Base-by-base conservation (phyloP, 2,797 vertebrate species). In the Clarias laeviceps region DNA sequence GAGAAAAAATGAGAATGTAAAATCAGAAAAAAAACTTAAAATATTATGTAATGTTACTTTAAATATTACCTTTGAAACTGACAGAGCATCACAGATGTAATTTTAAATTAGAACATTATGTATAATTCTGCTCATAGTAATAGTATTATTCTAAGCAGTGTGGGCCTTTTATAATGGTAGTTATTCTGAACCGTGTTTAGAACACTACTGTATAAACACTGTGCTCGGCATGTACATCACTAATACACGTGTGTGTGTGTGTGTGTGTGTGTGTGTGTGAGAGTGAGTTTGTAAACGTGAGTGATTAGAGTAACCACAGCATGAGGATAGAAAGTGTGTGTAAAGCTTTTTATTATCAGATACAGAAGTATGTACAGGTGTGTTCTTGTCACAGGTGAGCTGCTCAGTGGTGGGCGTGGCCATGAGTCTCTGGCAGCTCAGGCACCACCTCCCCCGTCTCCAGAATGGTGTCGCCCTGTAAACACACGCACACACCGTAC, bases 401-500 rank as follows among this genome's bases (percentile, higher is more conserved):
- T 93, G 93, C 91, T 95, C 91, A 97, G 82, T 97, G 96, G 92
- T 97, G 96, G 65, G 91, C 89, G 82, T 95, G 94, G 57, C 62
- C 89, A 82, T 94, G 95, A 84, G 90, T 82, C 79, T 93, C 91
- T 57, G 95, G 95, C 80, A 97, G 88, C 89, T 94, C 93, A 88
- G 96, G 95, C 92, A 97, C 73, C 91, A 96, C 92, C 93, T 97
- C 96, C 32, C 96, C 96, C 0, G 97, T 97, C 92, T 98, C 97
- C 92, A 95, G n/a, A 91, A 97, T 92, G 77, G 70, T 93, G 92
- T 98, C 97, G 87, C 97, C 97, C 97, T 98, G 82, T 91, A 89
- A 76, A 93, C 85, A 89, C 32, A 88, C 37, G 83, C 77, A 70
- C 24, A 12, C 22, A 62, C 2, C 37, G 9, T 11, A 45, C 45